Percentiles rank a stretch among this genome's conserved stretches.
Conservation (phyloP, 2,888 invertebrate genomes). For the Diaphora mendica region DNA sequence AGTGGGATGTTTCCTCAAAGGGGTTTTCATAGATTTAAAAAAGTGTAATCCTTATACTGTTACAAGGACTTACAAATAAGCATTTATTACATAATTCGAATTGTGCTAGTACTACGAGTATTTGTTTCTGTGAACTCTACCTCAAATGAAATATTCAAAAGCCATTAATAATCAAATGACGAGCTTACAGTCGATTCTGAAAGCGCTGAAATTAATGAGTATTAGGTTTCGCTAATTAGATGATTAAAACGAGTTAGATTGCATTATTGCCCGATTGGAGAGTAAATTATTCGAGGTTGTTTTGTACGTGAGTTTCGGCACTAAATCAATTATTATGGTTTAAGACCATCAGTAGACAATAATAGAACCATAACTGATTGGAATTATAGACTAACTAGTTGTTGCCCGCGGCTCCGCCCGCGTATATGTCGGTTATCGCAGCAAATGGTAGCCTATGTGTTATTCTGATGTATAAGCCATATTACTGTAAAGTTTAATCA, state of each 20-base stretch:
- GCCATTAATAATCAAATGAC: not conserved
- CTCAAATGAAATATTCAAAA: constrained; percentile 2
- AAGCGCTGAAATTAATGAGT: constrained; percentile 21
- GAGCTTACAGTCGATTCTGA: constrained; percentile 19
- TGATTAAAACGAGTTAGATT: constrained; percentile 35
- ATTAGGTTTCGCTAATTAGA: constrained; percentile 32
- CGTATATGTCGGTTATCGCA: no score
- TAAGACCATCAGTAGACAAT: not conserved
- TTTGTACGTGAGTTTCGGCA: not conserved
- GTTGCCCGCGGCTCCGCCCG: no score
- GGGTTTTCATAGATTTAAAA: no score
- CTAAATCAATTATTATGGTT: not conserved
- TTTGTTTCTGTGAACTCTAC: not conserved
- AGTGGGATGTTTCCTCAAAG: no score
- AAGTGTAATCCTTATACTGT: no score
- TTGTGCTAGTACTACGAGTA: not conserved
- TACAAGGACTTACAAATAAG: no score
- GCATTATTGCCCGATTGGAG: not conserved
- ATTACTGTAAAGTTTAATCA: no score
- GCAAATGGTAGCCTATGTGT: no score
- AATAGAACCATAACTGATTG: not conserved
- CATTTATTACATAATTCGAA: not conserved
- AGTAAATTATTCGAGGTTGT: not conserved
- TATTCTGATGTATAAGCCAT: no score
- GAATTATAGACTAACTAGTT: not conserved